These are phyloP conservation scores for Poeciliopsis occidentalis DNA, from an alignment of 2,113 vertebrate genomes.

Conservation along the genomic window DNA sequence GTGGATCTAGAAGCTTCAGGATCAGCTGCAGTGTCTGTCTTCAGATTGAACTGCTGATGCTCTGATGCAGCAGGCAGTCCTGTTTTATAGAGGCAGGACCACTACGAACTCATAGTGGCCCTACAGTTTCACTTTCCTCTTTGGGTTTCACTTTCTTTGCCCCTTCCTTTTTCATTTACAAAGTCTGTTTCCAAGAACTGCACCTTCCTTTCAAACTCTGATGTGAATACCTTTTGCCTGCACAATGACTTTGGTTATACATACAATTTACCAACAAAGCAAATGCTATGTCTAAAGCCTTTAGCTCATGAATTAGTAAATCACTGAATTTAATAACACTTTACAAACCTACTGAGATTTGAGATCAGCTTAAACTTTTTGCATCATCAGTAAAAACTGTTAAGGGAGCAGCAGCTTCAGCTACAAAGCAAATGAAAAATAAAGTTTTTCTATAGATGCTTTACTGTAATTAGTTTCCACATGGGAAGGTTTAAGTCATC, in stretches of 20 bases:
- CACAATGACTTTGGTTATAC: not conserved
- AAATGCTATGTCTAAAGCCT: not conserved
- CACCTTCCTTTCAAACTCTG: not conserved
- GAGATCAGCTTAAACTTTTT: not conserved
- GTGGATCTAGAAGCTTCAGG: not conserved
- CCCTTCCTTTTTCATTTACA: constrained; percentile 1
- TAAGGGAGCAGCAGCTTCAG: not conserved
- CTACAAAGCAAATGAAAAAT: not conserved
- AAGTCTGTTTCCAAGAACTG: constrained; percentile 8
- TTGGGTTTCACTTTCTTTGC: not conserved
- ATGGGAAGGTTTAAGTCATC: too few relatives aligned
- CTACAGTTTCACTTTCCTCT: constrained; percentile 3
- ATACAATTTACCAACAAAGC: not conserved
- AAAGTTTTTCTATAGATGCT: not conserved
- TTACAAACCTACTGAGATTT: not conserved
- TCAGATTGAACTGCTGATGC: constrained; percentile 8
- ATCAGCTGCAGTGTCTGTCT: not conserved
- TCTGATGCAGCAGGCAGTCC: not conserved
- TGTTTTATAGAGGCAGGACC: constrained; percentile 5
- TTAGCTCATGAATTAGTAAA: not conserved
- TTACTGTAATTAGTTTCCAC: not conserved
- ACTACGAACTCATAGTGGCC: too few relatives aligned
- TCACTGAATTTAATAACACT: not conserved
- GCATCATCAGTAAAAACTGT: not conserved
- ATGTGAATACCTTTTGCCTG: not conserved